A percentile compares a stretch with the other conserved stretches of the same genome.
These are phyloP conservation scores for Albula goreensis DNA, from an alignment of 2,113 vertebrate species.

Conservation along the genomic window DNA sequence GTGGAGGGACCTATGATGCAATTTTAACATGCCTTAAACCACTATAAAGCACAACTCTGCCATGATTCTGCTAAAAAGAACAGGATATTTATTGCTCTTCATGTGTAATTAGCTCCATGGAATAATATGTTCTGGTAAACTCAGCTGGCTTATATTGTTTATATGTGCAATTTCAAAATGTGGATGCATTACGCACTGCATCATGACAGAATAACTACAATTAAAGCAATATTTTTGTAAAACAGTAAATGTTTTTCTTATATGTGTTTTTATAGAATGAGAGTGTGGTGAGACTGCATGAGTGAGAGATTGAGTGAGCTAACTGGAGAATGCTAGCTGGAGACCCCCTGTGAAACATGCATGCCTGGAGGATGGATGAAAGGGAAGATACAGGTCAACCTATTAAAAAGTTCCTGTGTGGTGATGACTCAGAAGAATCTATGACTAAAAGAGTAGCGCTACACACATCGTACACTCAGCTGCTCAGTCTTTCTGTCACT, in stretches of 20 bases:
- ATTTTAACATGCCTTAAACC: not conserved
- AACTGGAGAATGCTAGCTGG: too few species aligned
- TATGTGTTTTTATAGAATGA: not conserved
- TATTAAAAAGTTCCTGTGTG: not conserved
- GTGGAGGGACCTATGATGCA: not conserved
- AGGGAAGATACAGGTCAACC: not conserved
- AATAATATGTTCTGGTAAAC: slow-evolving; percentile 40
- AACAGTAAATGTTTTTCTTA: slow-evolving; percentile 22
- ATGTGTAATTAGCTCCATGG: not conserved
- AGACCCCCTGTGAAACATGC: not conserved
- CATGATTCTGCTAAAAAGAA: slow-evolving; percentile 20
- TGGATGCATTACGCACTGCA: slow-evolving; percentile 34
- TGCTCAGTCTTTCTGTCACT: not conserved
- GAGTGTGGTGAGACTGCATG: not conserved
- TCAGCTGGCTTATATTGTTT: not conserved
- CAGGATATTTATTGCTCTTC: not conserved
- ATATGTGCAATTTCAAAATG: slow-evolving; percentile 25
- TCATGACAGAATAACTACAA: slow-evolving; percentile 38
- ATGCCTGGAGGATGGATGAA: not conserved
- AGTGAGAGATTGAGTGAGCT: not conserved
- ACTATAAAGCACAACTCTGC: not conserved
- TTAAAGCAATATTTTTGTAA: slow-evolving; percentile 30
- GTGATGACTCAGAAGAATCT: slow-evolving; percentile 8
- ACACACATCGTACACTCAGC: not conserved
- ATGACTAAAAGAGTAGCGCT: not conserved